These are phyloP conservation scores for Uropetala carovei DNA, from an alignment of 2,888 invertebrate genomes.

Conservation along the genomic window DNA sequence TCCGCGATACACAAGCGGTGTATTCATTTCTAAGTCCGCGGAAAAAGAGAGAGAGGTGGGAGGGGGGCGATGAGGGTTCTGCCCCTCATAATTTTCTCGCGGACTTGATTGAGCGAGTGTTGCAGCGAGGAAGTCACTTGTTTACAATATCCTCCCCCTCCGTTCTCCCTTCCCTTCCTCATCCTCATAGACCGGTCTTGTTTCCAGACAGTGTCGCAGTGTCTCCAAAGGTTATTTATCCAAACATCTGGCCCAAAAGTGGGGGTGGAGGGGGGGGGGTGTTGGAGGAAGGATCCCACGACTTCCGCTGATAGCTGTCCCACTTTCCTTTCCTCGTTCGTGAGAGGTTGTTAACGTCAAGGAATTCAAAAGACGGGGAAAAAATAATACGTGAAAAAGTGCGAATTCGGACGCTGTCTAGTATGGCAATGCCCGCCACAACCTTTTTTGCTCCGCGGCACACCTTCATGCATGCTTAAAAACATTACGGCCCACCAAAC, in stretches of 20 bases:
- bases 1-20: background rate
- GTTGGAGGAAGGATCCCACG: too few species aligned
- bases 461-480: too few species aligned
- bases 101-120: background rate
- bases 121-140: slow-evolving; percentile 25
- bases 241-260: background rate
- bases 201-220: background rate
- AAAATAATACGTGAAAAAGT: too few species aligned
- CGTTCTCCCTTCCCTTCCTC: background rate
- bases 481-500: too few species aligned
- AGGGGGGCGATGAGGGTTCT: background rate
- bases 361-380: too few species aligned
- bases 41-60: background rate
- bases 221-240: slow-evolving; percentile 1
- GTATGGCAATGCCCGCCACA: too few species aligned
- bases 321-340: too few species aligned
- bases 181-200: background rate
- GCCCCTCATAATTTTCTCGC: background rate
- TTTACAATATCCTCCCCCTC: background rate
- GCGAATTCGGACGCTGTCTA: too few species aligned
- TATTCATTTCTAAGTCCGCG: background rate
- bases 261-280: too few species aligned
- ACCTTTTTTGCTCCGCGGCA: too few species aligned
- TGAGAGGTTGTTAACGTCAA: too few species aligned
- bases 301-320: too few species aligned